A percentile compares a stretch with the other conserved stretches of the same genome.
Evolutionary conservation across 2,113 vertebrate genomes (phyloP).

Genomic region (Gorsachius goisagi): DNA sequence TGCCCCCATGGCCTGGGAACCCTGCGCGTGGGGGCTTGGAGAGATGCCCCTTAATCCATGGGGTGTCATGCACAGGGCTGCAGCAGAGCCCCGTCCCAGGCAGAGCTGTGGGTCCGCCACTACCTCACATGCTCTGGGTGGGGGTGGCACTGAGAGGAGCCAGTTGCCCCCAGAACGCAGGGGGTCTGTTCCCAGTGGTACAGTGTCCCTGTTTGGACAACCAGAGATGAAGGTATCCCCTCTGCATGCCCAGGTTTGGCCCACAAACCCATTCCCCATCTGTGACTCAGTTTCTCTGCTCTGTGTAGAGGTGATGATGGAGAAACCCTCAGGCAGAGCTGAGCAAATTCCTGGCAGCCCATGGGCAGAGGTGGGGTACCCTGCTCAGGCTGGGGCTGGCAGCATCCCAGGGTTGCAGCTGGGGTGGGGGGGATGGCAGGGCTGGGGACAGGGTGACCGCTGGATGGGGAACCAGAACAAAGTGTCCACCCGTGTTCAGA

Average conservation of each 20-base stretch:
- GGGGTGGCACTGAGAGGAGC: not conserved
- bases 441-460: not conserved
- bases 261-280: not conserved
- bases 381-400: not conserved
- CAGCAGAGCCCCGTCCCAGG: not conserved
- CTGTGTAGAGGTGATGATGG: not conserved
- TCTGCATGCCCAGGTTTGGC: not conserved
- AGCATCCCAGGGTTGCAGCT: not conserved
- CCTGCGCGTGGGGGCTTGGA: not conserved
- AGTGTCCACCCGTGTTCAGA: not conserved
- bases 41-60: not conserved
- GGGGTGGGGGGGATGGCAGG: fast-evolving
- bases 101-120: fast-evolving
- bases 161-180: not conserved
- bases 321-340: not conserved
- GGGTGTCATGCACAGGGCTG: fast-evolving
- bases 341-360: not conserved
- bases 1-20: not conserved
- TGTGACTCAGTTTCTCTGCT: not conserved
- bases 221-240: not conserved
- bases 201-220: not conserved
- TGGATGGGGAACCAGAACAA: not conserved
- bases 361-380: not conserved
- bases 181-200: not conserved
- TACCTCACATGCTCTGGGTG: fast-evolving